Base-by-base conservation (phyloP, 2,888 invertebrate species). In the Cephus sareptanus region DNA sequence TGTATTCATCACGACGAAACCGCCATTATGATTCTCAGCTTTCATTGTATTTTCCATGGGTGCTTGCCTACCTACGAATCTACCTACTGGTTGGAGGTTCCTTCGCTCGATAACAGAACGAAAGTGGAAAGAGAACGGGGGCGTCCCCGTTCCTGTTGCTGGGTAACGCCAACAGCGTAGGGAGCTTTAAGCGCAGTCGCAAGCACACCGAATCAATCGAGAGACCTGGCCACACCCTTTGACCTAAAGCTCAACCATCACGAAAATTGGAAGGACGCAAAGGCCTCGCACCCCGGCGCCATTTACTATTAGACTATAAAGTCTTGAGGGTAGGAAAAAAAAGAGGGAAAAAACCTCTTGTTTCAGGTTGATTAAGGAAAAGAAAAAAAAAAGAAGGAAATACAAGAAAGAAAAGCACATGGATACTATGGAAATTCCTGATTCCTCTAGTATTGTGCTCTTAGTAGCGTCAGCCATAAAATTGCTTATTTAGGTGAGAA, bases 161-260 rank as follows among this genome's bases (percentile, higher is more conserved):
- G 23, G 56, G 56, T 56, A 56, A 56, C 56, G 56, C 23, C 56
- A 56, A 56, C 56, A 23, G 56, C 56, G 56, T 56, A 56, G 71
- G 84, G 86, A 86, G 85, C 86, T 84, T 86, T 83, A 80, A 86
- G 89, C 90, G 90, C 91, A 90, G 89, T 87, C 89, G 90, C 90
- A 80, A 84, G 84, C 86, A 83, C 85, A 80, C 86, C 89, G 89
- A 91, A 91, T 91, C 91, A 91, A 91, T 91, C 90, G 89, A 88
- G 83, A 82, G 83, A 87, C 83, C 56, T 56, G 56, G 87, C 91
- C 91, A 91, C 91, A 91, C 91, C 91, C 91, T 91, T 90, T 90
- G 90, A 90, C 90, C 89, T 86, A 86, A 89, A 88, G 87, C 88
- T 86, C 83, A 80, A 83, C 88, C 87, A 86, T 85, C 86, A 70